A percentile compares a stretch with the other conserved stretches of the same genome.
Evolutionary conservation across 2,113 vertebrate genomes (phyloP).

Genomic region (Taxidea taxus): DNA sequence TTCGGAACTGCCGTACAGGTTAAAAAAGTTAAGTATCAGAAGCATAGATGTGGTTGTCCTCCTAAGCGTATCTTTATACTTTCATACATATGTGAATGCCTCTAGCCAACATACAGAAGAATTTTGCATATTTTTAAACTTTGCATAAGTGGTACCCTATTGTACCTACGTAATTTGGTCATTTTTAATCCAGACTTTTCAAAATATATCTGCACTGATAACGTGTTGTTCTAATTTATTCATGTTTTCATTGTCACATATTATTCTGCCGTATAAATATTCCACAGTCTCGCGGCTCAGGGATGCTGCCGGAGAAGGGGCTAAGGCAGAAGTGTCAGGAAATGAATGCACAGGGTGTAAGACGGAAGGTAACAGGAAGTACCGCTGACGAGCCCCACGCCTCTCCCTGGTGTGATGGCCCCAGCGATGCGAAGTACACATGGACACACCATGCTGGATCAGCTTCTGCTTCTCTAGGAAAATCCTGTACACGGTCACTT

Average conservation of each 20-base stretch:
- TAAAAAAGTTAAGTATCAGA: neutral
- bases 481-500: neutral
- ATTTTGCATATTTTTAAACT: neutral
- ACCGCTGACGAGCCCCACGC: accelerated
- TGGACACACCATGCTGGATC: neutral
- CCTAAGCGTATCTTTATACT: neutral
- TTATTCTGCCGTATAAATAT: neutral
- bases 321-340: neutral
- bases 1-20: neutral
- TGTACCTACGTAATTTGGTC: neutral
- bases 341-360: neutral
- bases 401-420: neutral
- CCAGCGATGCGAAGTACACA: neutral
- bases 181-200: neutral
- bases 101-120: neutral
- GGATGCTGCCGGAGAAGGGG: neutral
- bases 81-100: neutral
- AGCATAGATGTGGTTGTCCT: neutral
- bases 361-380: neutral
- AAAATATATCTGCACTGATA: neutral
- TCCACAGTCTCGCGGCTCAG: neutral
- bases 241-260: neutral
- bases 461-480: slow-evolving; percentile 18
- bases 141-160: neutral
- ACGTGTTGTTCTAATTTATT: neutral